phyloP scores from a whole-genome alignment of 2,888 invertebrate species.

The Hirtodrosophila duncani region DNA sequence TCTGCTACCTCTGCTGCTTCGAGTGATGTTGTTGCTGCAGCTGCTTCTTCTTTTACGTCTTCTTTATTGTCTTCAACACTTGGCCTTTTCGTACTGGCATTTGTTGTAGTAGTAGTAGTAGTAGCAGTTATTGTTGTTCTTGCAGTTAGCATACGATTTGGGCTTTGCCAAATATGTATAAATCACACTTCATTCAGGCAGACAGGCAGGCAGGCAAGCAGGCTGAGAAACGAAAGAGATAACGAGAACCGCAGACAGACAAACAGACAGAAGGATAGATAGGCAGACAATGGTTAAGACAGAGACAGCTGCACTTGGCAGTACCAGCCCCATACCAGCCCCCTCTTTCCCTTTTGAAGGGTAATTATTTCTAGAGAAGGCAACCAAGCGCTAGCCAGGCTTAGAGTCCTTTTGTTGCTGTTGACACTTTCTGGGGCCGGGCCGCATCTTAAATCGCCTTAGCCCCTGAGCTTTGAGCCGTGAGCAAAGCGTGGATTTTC shows the following conservation, averaged over 20 bases:
- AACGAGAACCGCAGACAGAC: too few species aligned
- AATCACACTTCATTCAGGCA: slow-evolving; percentile 46
- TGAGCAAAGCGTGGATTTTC: too few species aligned
- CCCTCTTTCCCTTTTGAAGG: not conserved
- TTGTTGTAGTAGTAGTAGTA: too few species aligned
- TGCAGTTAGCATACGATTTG: slow-evolving; percentile 30
- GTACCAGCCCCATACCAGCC: too few species aligned
- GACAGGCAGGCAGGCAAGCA: too few species aligned
- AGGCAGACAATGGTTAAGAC: too few species aligned
- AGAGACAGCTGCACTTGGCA: too few species aligned
- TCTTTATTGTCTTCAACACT: slow-evolving; percentile 3
- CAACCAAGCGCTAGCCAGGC: slow-evolving; percentile 6
- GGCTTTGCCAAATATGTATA: slow-evolving; percentile 32
- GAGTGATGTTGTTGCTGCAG: too few species aligned
- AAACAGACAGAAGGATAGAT: too few species aligned
- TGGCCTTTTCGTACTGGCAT: too few species aligned
- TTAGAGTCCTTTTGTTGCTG: slow-evolving; percentile 20
- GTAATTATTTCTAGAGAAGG: slow-evolving; percentile 45
- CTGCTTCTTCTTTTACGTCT: not conserved
- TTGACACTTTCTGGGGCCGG: slow-evolving; percentile 26
- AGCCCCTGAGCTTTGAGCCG: slow-evolving; percentile 41
- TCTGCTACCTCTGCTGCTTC: slow-evolving; percentile 38
- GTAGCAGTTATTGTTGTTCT: too few species aligned
- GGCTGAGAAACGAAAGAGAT: too few species aligned
- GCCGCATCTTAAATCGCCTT: slow-evolving; percentile 57